Evolutionary conservation across 2,797 vertebrate species (phyloP), one percentile per base, ranked within the genome.

Genomic region (Acanthornis magna): DNA sequence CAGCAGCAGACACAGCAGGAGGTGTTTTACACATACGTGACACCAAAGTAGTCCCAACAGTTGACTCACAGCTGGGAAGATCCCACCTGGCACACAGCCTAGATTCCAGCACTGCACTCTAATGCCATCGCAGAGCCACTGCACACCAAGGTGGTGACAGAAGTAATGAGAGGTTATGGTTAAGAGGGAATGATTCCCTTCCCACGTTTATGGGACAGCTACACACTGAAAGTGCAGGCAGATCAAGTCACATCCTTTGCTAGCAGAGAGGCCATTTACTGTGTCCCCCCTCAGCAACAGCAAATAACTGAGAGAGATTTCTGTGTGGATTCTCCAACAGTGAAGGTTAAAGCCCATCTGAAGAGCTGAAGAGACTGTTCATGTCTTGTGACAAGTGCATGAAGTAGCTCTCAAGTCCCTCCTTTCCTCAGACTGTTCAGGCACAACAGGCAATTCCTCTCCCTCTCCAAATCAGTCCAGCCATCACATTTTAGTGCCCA

Each of bases 211-310:
- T 3, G 7, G 34, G 14, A 51, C 15, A 73, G 78, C 4, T 43
- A 32, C 26, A 48, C 3, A 70, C 7, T 32, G 30, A 18, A 61
- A 73, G 5, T 32, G 51, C 55, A 92, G 68, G 36, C 71, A 78
- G 71, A 48, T 36, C 29, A 54, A 58, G 38, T 16, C 38, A 27
- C 2, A 17, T 9, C 19, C 63, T 55, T 53, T 54, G n/a, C 66
- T 29, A 82, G 16, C 55, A 75, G 17, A 80, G 13, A 23, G 40
- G 36, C 11, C 26, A 58, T 63, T 77, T 40, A 45, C 26, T 42
- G 20, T 32, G 7, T 8, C 5, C 38, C 21, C 14, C 13, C 25
- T 4, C 60, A 70, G 11, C 0, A 0, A 48, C 2, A 78, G 34
- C 30, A 70, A 79, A 54, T 45, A 63, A 25, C 32, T 25, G 18